Conservation (phyloP, 2,888 invertebrate species). For the Rhorus exstirpatorius region DNA sequence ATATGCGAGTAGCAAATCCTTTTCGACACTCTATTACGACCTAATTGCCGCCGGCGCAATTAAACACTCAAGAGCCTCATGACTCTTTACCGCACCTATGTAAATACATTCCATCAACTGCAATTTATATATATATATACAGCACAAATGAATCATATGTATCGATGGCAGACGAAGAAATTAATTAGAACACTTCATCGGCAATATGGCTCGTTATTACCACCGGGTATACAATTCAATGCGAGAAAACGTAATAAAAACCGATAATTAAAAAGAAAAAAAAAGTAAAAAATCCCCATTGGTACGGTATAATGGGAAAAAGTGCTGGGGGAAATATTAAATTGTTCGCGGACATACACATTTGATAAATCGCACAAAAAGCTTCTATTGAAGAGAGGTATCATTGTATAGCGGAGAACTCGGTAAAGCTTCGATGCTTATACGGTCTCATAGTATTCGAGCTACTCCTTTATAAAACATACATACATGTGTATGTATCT, state of each 20-base stretch:
- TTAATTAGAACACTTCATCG: conserved; percentile 35
- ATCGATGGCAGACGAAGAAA: conserved; percentile 27
- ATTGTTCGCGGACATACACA: conserved; percentile 1
- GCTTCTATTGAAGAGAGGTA: conserved; percentile 17
- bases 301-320: conserved; percentile 7
- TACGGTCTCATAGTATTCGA: background rate
- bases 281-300: background rate
- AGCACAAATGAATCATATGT: no score
- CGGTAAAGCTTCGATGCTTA: conserved; percentile 29
- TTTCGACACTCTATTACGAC: conserved; percentile 37
- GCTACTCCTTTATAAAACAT: background rate
- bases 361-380: conserved; percentile 24
- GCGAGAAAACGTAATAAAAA: conserved; percentile 15
- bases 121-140: background rate
- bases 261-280: conserved; percentile 5
- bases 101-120: background rate
- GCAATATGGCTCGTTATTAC: conserved; percentile 44
- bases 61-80: conserved; percentile 46
- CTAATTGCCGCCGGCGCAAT: conserved; percentile 54
- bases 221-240: conserved; percentile 27
- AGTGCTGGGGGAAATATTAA: background rate
- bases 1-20: conserved; percentile 16
- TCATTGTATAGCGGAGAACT: conserved; percentile 23
- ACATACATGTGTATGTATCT: background rate
- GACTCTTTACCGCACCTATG: conserved; percentile 42